Evolutionary conservation across 2,797 vertebrate genomes (phyloP), one percentile per base, ranked within the genome.

Genomic region (Poecilia gillii): DNA sequence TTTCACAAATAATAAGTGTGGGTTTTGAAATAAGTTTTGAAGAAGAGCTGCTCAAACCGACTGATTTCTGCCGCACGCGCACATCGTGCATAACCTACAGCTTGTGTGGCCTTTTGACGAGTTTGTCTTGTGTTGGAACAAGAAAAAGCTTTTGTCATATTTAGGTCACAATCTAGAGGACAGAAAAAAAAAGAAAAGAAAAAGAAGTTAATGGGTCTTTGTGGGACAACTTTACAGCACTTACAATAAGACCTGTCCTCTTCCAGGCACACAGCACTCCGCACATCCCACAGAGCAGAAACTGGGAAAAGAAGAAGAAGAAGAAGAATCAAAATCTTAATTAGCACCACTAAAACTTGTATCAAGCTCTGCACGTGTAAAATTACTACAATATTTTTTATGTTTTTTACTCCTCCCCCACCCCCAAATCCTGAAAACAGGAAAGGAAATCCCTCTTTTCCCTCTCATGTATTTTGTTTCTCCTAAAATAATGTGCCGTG

Each of bases 241-340:
- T 99, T 95, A 99, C 98, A 53, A 98, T 96, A 83, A 99, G 97
- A 91, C 98, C 98, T 39, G 98, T 97, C 91, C 98, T 98, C 92
- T 99, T 99, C 93, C 97, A 97, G 84, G 98, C 98, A 12, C 98
- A 99, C 86, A 99, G 84, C 92, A 99, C 96, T 91, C 98, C 98
- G 85, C 98, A 99, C 91, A 98, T 94, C 77, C 98, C 98, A 88
- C 98, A 99, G 89, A 99, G 93, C 73, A 99, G 96, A 92, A 99
- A 99, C 98, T 99, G 16, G 6, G 18, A 20, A 51, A 51, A 51
- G 53, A 68, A 84, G 53, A 68, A 84, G 53, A 68, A 84, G 49
- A 90, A 28, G 13, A 84, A 45, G 71, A 41, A 41, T 41, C 73
- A 28, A 70, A n/a, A 74, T 68, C 36, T 80, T 62, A 76, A 77